Conservation (phyloP, 2,113 vertebrate genomes). For the Eudorcas thomsonii region DNA sequence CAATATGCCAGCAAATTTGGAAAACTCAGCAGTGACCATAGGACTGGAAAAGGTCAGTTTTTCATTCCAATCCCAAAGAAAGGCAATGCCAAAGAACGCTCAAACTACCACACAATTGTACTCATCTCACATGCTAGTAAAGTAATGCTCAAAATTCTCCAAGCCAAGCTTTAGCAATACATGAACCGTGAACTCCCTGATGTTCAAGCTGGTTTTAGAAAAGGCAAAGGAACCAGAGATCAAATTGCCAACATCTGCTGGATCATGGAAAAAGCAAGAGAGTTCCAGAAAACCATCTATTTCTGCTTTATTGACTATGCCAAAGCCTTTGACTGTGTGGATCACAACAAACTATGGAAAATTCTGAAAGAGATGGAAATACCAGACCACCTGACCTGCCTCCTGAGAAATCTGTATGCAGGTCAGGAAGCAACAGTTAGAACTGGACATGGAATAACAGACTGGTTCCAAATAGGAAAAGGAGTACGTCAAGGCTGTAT, state of each 20-base stretch:
- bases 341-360: no score
- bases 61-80: background rate
- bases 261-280: no score
- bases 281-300: no score
- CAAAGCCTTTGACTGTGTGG: background rate
- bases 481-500: accelerated
- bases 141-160: background rate
- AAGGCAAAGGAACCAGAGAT: background rate
- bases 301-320: background rate
- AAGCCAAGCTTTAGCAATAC: background rate
- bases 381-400: no score
- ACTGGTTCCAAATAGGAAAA: no score
- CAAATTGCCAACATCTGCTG: background rate
- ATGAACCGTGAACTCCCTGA: background rate
- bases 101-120: background rate
- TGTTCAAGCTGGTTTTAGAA: background rate
- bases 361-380: no score
- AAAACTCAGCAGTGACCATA: background rate
- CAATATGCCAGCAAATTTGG: background rate
- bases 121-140: background rate
- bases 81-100: background rate
- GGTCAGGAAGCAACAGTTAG: no score
- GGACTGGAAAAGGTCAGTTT: background rate
- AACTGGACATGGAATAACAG: no score
- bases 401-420: no score